Evolutionary conservation across 2,888 invertebrate species (phyloP).

Genomic region (Odontocolon sp.): DNA sequence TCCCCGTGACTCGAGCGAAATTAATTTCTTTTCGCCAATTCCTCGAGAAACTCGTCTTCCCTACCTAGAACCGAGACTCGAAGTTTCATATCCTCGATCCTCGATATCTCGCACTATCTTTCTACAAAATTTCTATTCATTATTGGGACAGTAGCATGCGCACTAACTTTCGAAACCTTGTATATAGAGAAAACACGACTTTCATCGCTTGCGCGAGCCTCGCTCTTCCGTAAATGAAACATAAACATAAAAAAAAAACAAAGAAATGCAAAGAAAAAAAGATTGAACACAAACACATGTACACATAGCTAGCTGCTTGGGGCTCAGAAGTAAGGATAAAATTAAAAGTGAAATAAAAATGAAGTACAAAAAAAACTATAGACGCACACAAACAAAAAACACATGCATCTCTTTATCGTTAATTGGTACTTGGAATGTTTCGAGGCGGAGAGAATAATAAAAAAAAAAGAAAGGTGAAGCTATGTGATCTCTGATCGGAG

Average conservation of each 20-base stretch:
- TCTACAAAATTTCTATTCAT: slow-evolving; percentile 51
- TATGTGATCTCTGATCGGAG: too few species aligned
- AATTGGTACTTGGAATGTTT: slow-evolving; percentile 29
- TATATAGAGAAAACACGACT: slow-evolving; percentile 64
- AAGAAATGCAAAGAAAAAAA: slow-evolving; percentile 25
- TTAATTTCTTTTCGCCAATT: neutral
- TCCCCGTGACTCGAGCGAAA: slow-evolving; percentile 27
- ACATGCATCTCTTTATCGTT: slow-evolving; percentile 30
- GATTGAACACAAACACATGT: slow-evolving; percentile 25
- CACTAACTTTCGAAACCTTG: slow-evolving; percentile 76
- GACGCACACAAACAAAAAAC: slow-evolving; percentile 10
- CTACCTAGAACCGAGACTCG: neutral
- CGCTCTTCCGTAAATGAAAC: slow-evolving; percentile 70
- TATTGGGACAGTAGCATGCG: slow-evolving; percentile 78
- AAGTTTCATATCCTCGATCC: neutral
- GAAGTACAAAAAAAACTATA: neutral
- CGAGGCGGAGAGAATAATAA: slow-evolving; percentile 27
- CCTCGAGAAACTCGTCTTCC: neutral
- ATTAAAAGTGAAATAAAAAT: slow-evolving; percentile 13
- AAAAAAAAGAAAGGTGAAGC: slow-evolving; percentile 20
- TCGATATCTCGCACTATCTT: slow-evolving; percentile 5
- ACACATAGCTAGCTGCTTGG: slow-evolving; percentile 80
- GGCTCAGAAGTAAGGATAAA: slow-evolving; percentile 76
- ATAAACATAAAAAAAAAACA: slow-evolving; percentile 33
- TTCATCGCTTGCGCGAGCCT: slow-evolving; percentile 76